Percentiles rank a stretch among this genome's conserved stretches.
These are phyloP conservation scores for Podabrus alpinus DNA, from an alignment of 2,888 invertebrate genomes.

Conservation along the genomic window DNA sequence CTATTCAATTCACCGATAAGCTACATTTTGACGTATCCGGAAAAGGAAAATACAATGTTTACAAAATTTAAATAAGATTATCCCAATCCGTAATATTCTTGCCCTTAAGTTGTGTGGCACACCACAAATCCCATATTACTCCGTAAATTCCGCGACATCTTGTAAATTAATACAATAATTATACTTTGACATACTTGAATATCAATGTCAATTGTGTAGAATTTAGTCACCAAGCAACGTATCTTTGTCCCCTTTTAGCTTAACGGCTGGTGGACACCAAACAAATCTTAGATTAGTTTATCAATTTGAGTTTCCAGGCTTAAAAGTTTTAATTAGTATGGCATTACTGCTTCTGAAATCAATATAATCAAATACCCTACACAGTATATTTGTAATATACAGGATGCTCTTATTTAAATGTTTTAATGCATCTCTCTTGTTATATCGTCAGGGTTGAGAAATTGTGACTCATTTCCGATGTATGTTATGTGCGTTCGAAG, in stretches of 20 bases:
- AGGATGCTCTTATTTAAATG: too few species aligned
- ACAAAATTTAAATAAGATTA: neutral
- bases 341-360: too few species aligned
- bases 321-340: neutral
- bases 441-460: too few species aligned
- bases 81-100: neutral
- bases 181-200: neutral
- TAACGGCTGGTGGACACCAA: too few species aligned
- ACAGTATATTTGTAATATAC: too few species aligned
- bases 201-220: neutral
- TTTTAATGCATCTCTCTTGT: too few species aligned
- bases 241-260: neutral
- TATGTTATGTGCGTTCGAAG: too few species aligned
- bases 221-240: neutral
- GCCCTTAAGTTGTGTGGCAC: neutral
- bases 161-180: neutral
- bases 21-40: neutral
- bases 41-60: neutral
- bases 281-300: too few species aligned
- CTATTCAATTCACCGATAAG: neutral
- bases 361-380: too few species aligned
- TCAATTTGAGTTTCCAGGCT: too few species aligned
- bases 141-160: neutral
- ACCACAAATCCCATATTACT: neutral
- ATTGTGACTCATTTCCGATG: too few species aligned